phyloP scores from a whole-genome alignment of 2,113 vertebrate genomes.

The Nansenia antarctica region DNA sequence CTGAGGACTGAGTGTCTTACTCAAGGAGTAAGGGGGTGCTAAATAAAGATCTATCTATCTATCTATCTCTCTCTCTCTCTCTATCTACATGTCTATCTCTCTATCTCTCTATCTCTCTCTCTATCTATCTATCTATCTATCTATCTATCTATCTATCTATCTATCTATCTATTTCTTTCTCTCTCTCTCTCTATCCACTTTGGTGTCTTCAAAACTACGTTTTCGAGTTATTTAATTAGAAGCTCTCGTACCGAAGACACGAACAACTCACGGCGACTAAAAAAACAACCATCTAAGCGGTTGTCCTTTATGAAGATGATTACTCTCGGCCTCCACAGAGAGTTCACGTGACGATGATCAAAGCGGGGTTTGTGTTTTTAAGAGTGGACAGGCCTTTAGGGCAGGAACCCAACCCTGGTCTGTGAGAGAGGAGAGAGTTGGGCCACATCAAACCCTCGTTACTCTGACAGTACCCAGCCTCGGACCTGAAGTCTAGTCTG shows the following conservation, averaged over 20 bases:
- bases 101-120: too few species aligned
- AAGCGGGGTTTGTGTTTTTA: constrained; percentile 43
- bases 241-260: constrained; percentile 11
- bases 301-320: constrained; percentile 20
- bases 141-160: too few species aligned
- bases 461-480: constrained; percentile 25
- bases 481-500: neutral
- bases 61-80: too few species aligned
- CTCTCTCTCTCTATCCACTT: too few species aligned
- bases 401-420: constrained; percentile 43
- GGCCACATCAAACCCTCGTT: constrained; percentile 37
- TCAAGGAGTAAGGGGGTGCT: too few species aligned
- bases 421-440: constrained; percentile 27
- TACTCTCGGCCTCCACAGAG: constrained; percentile 25
- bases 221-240: neutral
- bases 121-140: too few species aligned
- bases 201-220: neutral
- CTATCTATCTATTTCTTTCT: too few species aligned
- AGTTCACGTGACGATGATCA: constrained; percentile 43
- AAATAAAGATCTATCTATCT: too few species aligned
- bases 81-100: too few species aligned
- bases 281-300: constrained; percentile 15
- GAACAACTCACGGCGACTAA: neutral
- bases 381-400: constrained; percentile 36
- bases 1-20: too few species aligned